These are phyloP conservation scores for Eudemis profundana DNA, from an alignment of 2,888 invertebrate species.

Conservation along the genomic window DNA sequence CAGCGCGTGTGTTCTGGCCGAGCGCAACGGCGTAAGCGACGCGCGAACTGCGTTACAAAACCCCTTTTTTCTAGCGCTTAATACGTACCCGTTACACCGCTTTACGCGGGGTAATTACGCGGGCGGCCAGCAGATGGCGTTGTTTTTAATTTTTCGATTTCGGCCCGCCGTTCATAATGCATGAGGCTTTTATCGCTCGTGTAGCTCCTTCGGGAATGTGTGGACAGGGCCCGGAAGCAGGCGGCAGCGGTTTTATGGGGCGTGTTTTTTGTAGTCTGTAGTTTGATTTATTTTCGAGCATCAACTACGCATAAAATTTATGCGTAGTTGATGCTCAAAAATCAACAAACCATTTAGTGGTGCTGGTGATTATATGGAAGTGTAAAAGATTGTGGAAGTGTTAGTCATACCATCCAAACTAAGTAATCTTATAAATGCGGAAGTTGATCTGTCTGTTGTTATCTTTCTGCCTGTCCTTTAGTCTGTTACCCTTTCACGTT, in stretches of 20 bases:
- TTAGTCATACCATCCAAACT: no score
- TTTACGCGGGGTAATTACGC: constrained; percentile 44
- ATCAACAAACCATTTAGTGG: no score
- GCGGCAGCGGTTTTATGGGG: constrained; percentile 50
- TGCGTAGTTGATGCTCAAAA: no score
- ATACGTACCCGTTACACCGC: constrained; percentile 21
- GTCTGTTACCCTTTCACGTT: no score
- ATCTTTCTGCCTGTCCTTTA: no score
- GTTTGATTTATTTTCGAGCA: no score
- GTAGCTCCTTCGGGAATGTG: constrained; percentile 79
- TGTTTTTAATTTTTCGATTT: constrained; percentile 85
- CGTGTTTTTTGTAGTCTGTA: not conserved
- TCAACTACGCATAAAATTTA: no score
- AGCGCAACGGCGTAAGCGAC: not conserved
- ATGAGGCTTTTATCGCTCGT: constrained; percentile 83
- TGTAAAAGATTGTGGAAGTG: no score
- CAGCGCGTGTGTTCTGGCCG: no score
- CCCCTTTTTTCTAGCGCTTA: not conserved
- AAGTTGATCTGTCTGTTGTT: no score
- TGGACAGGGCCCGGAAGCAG: constrained; percentile 45
- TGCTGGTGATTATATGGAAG: no score
- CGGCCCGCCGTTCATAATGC: constrained; percentile 81
- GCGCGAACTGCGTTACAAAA: not conserved
- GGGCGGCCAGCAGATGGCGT: constrained; percentile 76
- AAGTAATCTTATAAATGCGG: no score